phyloP scores from a whole-genome alignment of 92 coral and sea anemone genomes.

The Virgularia gustaviana region DNA sequence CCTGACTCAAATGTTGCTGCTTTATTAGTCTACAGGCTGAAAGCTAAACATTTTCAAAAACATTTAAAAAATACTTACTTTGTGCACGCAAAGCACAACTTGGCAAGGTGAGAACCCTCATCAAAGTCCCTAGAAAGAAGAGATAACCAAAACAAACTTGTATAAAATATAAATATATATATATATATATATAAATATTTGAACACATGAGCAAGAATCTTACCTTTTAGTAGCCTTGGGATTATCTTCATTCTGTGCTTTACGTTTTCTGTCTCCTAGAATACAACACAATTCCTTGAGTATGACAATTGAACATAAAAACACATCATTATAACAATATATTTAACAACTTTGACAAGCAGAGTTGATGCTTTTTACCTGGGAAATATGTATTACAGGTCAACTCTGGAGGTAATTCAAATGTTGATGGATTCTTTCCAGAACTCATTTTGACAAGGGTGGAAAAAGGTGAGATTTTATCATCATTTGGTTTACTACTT shows the following conservation, averaged over 20 bases:
- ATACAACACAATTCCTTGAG: too few relatives aligned
- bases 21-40: too few relatives aligned
- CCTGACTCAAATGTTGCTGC: too few relatives aligned
- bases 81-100: constrained; percentile 85
- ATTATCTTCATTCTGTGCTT: constrained; percentile 66
- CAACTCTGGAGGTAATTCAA: constrained; percentile 88
- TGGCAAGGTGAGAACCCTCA: constrained; percentile 59
- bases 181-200: too few relatives aligned
- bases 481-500: constrained; percentile 4
- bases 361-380: constrained; percentile 44
- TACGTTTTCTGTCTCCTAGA: constrained; percentile 91
- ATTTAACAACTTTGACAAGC: too few relatives aligned
- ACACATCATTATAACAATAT: not conserved
- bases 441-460: constrained; percentile 92
- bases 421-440: constrained; percentile 93
- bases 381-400: constrained; percentile 87
- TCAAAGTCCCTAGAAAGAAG: constrained; percentile 62
- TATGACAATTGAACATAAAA: not conserved
- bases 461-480: constrained; percentile 76
- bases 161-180: too few relatives aligned
- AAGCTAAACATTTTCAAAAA: not conserved
- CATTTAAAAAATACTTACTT: constrained; percentile 46
- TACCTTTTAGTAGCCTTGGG: constrained; percentile 71
- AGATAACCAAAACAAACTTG: not conserved
- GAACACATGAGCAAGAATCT: too few relatives aligned